phyloP scores from a whole-genome alignment of 2,888 invertebrate species.

The Tortrix viridana region DNA sequence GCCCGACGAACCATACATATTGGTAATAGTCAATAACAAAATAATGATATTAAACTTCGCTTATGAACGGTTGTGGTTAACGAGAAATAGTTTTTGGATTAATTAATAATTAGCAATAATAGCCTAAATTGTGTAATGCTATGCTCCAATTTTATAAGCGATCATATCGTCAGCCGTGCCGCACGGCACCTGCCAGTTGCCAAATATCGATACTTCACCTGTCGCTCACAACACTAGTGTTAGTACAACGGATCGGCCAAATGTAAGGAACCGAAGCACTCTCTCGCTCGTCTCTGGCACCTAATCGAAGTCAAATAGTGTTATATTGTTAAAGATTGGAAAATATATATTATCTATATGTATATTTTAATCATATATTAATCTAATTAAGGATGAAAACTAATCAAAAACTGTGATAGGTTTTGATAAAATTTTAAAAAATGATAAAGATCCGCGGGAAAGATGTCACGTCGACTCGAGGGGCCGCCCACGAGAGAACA shows the following conservation, averaged over 20 bases:
- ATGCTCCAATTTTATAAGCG: constrained; percentile 77
- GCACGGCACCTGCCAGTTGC: constrained; percentile 56
- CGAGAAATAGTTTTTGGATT: constrained; percentile 82
- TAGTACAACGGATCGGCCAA: constrained; percentile 40
- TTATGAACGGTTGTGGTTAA: constrained; percentile 84
- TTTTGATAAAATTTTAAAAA: constrained; percentile 84
- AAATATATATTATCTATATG: constrained; percentile 82
- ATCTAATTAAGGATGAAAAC: constrained; percentile 82
- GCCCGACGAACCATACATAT: constrained; percentile 61
- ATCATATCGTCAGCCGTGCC: constrained; percentile 72
- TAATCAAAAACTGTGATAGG: constrained; percentile 85
- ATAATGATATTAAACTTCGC: constrained; percentile 82
- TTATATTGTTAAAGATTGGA: constrained; percentile 83
- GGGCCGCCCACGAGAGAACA: constrained; percentile 21
- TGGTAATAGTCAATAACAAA: constrained; percentile 80
- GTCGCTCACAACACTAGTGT: constrained; percentile 49
- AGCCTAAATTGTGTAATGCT: constrained; percentile 66
- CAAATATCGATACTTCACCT: constrained; percentile 51
- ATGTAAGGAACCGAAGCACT: constrained; percentile 39
- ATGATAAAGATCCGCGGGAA: constrained; percentile 55
- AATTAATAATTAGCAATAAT: constrained; percentile 83
- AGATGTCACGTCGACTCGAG: constrained; percentile 42
- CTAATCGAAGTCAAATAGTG: constrained; percentile 79
- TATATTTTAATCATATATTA: constrained; percentile 84
- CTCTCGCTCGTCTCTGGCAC: constrained; percentile 54